Percentiles rank a stretch among this genome's conserved stretches.
These are phyloP conservation scores for Phrynocephalus vlangalii DNA, from an alignment of 2,797 vertebrate species.

Conservation along the genomic window DNA sequence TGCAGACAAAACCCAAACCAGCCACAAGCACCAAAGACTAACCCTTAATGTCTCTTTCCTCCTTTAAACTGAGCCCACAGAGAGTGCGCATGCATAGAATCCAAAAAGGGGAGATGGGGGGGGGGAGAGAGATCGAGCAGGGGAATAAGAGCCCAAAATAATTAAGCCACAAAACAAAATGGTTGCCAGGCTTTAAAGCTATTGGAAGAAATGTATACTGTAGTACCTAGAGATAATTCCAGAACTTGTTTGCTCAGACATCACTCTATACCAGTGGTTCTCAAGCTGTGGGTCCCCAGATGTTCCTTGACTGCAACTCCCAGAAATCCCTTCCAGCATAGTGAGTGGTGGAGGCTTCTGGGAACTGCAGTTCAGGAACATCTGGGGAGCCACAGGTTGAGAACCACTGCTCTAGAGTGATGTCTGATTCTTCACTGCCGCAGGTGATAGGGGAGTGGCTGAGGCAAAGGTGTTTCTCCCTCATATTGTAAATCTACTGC, in stretches of 20 bases:
- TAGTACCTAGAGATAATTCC: background rate
- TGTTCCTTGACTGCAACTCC: too few relatives aligned
- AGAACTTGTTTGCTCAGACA: background rate
- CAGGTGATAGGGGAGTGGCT: background rate
- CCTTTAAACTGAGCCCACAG: conserved; percentile 74
- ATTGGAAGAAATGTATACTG: conserved; percentile 78
- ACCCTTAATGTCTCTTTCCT: conserved; percentile 77
- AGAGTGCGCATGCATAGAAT: conserved; percentile 10
- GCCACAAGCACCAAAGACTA: conserved; percentile 79
- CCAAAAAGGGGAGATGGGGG: background rate
- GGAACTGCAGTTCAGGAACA: too few relatives aligned
- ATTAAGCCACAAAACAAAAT: conserved; percentile 70
- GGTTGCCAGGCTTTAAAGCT: conserved; percentile 84
- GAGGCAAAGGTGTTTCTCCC: background rate
- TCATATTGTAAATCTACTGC: background rate
- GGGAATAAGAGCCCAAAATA: background rate
- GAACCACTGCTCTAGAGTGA: too few relatives aligned
- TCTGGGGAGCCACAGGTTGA: too few relatives aligned
- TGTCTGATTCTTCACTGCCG: background rate
- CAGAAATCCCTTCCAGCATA: too few relatives aligned
- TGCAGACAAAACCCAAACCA: conserved; percentile 80
- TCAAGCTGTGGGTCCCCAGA: too few relatives aligned
- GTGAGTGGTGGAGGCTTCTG: too few relatives aligned
- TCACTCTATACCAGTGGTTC: too few relatives aligned
- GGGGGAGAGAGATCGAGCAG: background rate